A percentile compares a stretch with the other conserved stretches of the same genome.
phyloP scores from a whole-genome alignment of 2,888 invertebrate species.

The Leptothorax acervorum region DNA sequence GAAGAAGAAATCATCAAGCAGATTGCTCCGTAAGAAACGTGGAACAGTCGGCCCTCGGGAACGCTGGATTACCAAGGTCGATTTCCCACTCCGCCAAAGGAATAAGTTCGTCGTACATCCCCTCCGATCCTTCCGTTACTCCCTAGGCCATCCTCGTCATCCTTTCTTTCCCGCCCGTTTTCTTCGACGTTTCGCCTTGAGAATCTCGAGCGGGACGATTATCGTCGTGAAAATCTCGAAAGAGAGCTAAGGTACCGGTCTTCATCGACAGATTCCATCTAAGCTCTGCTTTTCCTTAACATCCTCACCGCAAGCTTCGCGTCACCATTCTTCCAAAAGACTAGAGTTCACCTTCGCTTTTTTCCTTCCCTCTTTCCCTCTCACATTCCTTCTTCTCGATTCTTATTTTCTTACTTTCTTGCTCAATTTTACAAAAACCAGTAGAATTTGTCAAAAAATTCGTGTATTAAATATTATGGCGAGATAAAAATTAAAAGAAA shows the following conservation, averaged over 20 bases:
- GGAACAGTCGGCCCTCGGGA: constrained; percentile 59
- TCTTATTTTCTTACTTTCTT: constrained; percentile 64
- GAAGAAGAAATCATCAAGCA: constrained; percentile 65
- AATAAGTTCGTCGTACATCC: constrained; percentile 64
- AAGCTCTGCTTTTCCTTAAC: constrained; percentile 55
- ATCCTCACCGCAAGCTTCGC: constrained; percentile 36
- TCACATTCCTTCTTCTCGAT: constrained; percentile 27
- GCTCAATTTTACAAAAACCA: constrained; percentile 76
- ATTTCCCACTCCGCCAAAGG: constrained; percentile 69
- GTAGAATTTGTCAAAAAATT: constrained; percentile 57
- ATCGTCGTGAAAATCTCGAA: constrained; percentile 78
- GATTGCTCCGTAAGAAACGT: constrained; percentile 66
- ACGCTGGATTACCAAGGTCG: constrained; percentile 73
- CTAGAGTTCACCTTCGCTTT: not conserved
- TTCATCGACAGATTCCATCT: constrained; percentile 76
- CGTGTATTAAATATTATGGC: not conserved
- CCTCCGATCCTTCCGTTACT: not conserved
- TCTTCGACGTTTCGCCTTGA: constrained; percentile 65
- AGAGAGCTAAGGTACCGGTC: constrained; percentile 67
- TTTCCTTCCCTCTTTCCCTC: not conserved
- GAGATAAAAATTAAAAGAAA: not conserved
- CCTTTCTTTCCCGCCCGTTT: constrained; percentile 46
- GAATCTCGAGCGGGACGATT: constrained; percentile 75
- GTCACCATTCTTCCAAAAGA: constrained; percentile 8
- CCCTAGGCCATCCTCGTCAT: not conserved